Percentiles rank a stretch among this genome's conserved stretches.
Conservation (phyloP, 2,888 invertebrate genomes). For the Petrolisthes manimaculis region DNA sequence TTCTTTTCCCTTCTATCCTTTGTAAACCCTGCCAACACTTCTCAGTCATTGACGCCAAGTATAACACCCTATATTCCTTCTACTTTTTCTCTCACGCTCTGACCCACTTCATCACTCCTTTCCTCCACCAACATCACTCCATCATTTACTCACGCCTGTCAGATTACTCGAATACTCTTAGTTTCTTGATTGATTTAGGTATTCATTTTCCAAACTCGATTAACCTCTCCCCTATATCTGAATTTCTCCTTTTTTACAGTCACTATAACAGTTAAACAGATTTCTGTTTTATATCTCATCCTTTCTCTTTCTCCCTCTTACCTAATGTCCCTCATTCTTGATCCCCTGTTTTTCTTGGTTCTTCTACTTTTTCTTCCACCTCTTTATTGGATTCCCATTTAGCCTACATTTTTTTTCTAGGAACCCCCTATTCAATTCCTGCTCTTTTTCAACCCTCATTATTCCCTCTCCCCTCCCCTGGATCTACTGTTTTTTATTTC, state of each 20-base stretch:
- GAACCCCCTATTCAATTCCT: constrained; percentile 10
- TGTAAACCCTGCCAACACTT: background rate
- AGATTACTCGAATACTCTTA: too few species aligned
- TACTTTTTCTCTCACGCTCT: background rate
- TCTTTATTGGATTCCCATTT: constrained; percentile 19
- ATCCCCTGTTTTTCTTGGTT: background rate
- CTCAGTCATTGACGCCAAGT: background rate
- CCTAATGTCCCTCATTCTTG: constrained; percentile 13
- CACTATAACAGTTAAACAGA: too few species aligned
- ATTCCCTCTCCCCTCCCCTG: constrained; percentile 17
- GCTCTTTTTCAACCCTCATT: constrained; percentile 12
- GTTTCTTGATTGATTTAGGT: too few species aligned
- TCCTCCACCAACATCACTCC: constrained; percentile 9
- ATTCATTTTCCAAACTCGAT: too few species aligned
- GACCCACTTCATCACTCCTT: background rate
- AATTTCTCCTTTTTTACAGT: too few species aligned
- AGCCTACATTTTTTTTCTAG: constrained; percentile 5
- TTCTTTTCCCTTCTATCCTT: background rate
- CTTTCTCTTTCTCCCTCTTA: constrained; percentile 11
- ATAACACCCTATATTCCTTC: background rate
- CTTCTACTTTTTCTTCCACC: constrained; percentile 9
- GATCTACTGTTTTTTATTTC: background rate
- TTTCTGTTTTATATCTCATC: background rate
- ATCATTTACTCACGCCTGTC: background rate
- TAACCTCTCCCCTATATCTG: too few species aligned